Conservation (phyloP, 2,797 vertebrate species). For the Sus cebifrons region DNA sequence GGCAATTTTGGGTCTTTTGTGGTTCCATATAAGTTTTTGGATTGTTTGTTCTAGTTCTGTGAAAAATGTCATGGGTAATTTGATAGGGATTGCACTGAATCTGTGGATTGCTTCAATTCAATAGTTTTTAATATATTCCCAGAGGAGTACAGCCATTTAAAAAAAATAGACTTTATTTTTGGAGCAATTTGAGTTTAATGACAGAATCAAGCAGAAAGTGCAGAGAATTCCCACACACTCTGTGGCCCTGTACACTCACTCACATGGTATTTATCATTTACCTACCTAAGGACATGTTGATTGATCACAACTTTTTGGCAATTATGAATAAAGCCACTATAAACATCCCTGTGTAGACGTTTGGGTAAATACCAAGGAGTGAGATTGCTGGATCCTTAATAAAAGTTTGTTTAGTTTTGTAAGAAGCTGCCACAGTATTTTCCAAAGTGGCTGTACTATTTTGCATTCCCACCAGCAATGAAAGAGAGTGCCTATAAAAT, state of each 20-base stretch:
- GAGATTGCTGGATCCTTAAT: not conserved
- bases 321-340: not conserved
- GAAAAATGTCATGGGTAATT: no score
- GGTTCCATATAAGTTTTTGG: no score
- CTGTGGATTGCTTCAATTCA: not conserved
- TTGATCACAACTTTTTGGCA: not conserved
- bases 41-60: no score
- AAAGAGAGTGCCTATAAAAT: not conserved
- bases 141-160: not conserved
- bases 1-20: no score
- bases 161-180: not conserved
- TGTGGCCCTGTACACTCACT: not conserved
- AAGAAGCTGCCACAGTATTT: not conserved
- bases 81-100: no score
- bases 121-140: not conserved
- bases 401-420: slow-evolving; percentile 1
- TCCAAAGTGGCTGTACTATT: not conserved
- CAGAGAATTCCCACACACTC: not conserved
- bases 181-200: not conserved
- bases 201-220: not conserved
- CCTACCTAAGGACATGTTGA: not conserved
- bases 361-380: not conserved
- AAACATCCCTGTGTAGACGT: not conserved
- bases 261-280: not conserved
- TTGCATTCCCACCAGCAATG: not conserved